Evolutionary conservation across 2,113 vertebrate genomes (phyloP).

Genomic region (Vireo altiloquus): DNA sequence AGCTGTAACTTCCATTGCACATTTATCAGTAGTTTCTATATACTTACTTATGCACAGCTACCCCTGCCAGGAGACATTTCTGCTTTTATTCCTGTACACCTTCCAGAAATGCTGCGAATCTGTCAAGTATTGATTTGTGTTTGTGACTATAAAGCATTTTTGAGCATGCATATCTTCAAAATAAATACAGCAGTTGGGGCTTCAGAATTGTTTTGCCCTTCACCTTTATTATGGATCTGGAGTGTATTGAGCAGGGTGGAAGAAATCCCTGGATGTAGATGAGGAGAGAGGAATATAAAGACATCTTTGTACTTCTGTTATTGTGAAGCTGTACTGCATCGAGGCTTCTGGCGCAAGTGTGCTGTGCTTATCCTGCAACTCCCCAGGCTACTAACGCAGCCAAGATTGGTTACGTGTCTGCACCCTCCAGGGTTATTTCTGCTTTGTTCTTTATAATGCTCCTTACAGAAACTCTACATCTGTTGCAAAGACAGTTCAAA

Average conservation of each 20-base stretch:
- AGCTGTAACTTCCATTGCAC: neutral
- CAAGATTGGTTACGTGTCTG: neutral
- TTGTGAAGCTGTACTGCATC: neutral
- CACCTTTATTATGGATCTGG: neutral
- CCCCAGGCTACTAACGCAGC: neutral
- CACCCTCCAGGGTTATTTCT: neutral
- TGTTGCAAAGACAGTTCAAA: neutral
- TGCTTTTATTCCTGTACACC: neutral
- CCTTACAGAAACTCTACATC: neutral
- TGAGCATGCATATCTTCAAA: neutral
- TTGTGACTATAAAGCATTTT: neutral
- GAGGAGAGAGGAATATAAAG: neutral
- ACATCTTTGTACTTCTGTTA: neutral
- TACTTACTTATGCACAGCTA: neutral
- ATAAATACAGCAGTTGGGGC: neutral
- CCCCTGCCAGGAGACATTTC: neutral
- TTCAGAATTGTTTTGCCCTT: neutral
- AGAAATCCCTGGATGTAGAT: neutral
- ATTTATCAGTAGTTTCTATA: neutral
- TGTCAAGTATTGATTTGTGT: neutral
- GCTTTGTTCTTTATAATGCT: neutral
- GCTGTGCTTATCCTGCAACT: neutral
- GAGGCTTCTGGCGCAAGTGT: neutral
- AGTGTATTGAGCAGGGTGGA: rapidly evolving
- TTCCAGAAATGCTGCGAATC: neutral